These are phyloP conservation scores for Psettodes erumei DNA, from an alignment of 2,113 vertebrate genomes.

Conservation along the genomic window DNA sequence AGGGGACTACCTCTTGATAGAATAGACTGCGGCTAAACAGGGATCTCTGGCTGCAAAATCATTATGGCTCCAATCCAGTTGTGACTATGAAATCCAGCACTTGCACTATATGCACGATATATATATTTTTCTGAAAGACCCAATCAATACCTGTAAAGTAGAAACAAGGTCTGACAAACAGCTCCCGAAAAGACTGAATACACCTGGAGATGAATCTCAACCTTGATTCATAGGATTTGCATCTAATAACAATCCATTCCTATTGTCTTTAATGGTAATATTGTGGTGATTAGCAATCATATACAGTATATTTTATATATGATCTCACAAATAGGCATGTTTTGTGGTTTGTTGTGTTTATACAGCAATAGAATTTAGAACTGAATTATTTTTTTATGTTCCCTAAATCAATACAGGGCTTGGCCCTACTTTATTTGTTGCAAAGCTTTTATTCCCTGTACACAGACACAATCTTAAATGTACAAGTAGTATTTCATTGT, in stretches of 20 bases:
- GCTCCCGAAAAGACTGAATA: constrained; percentile 3
- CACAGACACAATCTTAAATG: constrained; percentile 17
- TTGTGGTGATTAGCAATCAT: background rate
- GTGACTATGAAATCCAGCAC: constrained; percentile 34
- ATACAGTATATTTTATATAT: background rate
- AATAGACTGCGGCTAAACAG: constrained; percentile 67
- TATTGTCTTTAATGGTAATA: background rate
- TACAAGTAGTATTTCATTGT: too few species aligned
- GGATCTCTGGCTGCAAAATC: constrained; percentile 69
- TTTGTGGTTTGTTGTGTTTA: constrained; percentile 18
- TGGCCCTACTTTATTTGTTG: constrained; percentile 36
- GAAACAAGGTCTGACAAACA: background rate
- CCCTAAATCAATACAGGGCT: constrained; percentile 47
- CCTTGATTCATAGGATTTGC: background rate
- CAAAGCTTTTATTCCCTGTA: constrained; percentile 22
- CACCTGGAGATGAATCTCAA: background rate
- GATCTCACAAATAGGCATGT: background rate
- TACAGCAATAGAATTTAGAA: constrained; percentile 18
- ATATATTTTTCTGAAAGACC: constrained; percentile 20
- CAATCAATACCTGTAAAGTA: constrained; percentile 29
- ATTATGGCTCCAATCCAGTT: constrained; percentile 59
- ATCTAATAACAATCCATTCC: background rate
- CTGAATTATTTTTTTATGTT: constrained; percentile 24
- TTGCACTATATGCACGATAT: constrained; percentile 18
- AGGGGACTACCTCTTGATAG: constrained; percentile 57